phyloP scores from a whole-genome alignment of 1,140 invertebrate genomes.

The Bilobella aurantiaca region DNA sequence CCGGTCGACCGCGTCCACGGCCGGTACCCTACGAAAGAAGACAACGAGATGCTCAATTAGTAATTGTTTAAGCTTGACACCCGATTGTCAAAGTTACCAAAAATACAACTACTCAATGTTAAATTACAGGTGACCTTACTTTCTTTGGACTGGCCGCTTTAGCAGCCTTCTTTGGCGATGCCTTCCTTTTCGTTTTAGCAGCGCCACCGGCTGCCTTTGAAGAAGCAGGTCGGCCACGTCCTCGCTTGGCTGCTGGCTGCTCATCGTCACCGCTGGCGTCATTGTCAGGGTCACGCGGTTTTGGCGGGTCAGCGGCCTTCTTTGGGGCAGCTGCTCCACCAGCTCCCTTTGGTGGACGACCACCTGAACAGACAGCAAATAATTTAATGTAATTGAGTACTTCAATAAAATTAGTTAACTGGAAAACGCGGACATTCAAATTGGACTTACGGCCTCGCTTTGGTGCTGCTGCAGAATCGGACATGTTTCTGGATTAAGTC shows the following conservation, averaged over 20 bases:
- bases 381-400: too few relatives aligned
- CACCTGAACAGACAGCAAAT: neutral
- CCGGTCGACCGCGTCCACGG: conserved; percentile 12
- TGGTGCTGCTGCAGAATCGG: neutral
- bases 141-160: conserved; percentile 1
- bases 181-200: neutral
- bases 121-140: neutral
- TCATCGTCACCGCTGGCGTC: neutral
- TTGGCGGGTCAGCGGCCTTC: too few relatives aligned
- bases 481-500: neutral
- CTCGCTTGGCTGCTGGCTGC: neutral
- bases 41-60: too few relatives aligned
- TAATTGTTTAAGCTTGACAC: too few relatives aligned
- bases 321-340: neutral
- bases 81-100: too few relatives aligned
- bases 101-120: too few relatives aligned
- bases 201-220: neutral
- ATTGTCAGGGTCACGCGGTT: neutral
- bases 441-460: neutral
- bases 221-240: neutral
- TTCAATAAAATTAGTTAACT: neutral
- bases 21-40: conserved; percentile 12
- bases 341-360: neutral
- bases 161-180: neutral
- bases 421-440: neutral